A percentile compares a stretch with the other conserved stretches of the same genome.
Conservation (phyloP, 2,888 invertebrate species). For the Nematopogon swammerdamellus region DNA sequence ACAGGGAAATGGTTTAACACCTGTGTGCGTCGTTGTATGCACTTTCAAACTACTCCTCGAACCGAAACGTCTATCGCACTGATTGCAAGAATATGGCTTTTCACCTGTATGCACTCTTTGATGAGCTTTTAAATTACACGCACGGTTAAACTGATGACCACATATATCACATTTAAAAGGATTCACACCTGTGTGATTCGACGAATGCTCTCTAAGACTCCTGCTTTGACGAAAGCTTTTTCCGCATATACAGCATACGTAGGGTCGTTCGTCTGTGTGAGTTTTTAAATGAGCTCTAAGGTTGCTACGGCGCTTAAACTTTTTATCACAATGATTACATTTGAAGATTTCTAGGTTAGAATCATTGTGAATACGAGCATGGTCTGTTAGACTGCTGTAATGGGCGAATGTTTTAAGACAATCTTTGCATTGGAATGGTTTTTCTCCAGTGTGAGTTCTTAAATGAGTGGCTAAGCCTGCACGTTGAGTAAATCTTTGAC, state of each 20-base stretch:
- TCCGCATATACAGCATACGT: background rate
- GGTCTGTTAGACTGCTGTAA: constrained; percentile 4
- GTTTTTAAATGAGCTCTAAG: constrained; percentile 63
- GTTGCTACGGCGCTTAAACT: constrained; percentile 59
- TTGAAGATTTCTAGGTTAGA: constrained; percentile 2
- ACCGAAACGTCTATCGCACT: background rate
- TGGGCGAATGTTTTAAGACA: constrained; percentile 30
- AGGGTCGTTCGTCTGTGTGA: constrained; percentile 26
- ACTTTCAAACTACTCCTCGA: background rate
- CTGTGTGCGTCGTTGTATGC: constrained; percentile 1
- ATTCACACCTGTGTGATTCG: background rate
- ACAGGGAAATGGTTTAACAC: background rate
- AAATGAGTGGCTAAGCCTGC: constrained; percentile 60
- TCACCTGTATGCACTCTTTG: background rate
- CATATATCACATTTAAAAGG: background rate
- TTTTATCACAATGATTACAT: constrained; percentile 38
- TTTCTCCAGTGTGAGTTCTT: constrained; percentile 56
- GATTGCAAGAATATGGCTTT: background rate
- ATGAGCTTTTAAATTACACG: background rate
- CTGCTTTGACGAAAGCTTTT: background rate
- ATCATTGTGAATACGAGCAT: background rate
- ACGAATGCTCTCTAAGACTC: background rate
- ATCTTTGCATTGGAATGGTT: constrained; percentile 61
- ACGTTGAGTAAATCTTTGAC: constrained; percentile 58
- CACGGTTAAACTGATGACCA: background rate